Base-by-base conservation (phyloP, 1,140 invertebrate genomes). In the Cotesia vestalis region DNA sequence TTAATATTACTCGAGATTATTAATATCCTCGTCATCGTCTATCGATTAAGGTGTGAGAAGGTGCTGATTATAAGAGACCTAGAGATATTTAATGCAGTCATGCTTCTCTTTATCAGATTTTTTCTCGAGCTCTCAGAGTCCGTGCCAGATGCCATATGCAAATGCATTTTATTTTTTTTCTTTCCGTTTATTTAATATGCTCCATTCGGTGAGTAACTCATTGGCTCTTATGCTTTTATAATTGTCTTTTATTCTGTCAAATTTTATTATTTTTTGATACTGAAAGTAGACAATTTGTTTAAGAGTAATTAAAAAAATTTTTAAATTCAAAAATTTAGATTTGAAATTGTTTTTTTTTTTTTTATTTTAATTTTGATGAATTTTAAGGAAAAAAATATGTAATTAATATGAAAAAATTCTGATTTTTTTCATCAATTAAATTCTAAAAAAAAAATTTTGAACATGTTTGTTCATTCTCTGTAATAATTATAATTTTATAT, bases 71-170 rank as follows among this genome's bases (percentile, higher is more conserved):
- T 46, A 11, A 46, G 38, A 40, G 40, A 46, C 40, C 40, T 46
- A 46, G 5, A 46, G 40, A 46, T 46, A 8, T 46, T 46, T 46
- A 9, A 46, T 17, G 34, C 61, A 66, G 40, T 63, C 61, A 64
- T 72, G 62, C 70, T 59, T 61, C 36, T 60, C 52, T 66, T 17
- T 20, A 36, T 52, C 38, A 5, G 52, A 20, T n/a, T 14, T 53
- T 62, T 61, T 57, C 52, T 11, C 36, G 9, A 20, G 27, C 27
- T 60, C 38, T 66, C 14, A 38, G 35, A 40, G 60, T 66, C 38
- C 63, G 70, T 72, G 70, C 70, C 63, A 72, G 63, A 64, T 72
- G 70, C 70, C 63, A 72, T 53, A 64, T 72, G 70, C 70, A 72
- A 66, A 40, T 72, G 63, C 63, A 66, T 72, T 64, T 61, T 71